Evolutionary conservation across 1,140 invertebrate species (phyloP).

Genomic region (Meteorus sp.): DNA sequence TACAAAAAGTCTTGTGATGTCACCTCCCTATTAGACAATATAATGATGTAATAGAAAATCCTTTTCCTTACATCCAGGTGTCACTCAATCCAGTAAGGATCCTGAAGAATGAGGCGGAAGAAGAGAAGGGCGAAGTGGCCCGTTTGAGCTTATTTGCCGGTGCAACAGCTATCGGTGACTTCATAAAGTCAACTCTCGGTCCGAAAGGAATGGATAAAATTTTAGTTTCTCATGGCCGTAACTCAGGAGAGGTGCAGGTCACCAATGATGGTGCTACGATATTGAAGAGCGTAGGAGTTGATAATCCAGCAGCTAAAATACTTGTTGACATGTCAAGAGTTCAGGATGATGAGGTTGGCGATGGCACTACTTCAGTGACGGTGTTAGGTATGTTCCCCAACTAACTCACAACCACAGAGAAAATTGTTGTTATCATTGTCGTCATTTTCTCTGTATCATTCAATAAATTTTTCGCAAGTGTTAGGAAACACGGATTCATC

Average conservation of each 20-base stretch:
- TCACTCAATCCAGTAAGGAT: conserved; percentile 93
- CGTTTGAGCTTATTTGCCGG: conserved; percentile 96
- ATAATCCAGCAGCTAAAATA: conserved; percentile 99
- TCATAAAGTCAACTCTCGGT: conserved; percentile 97
- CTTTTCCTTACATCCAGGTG: conserved; percentile 66
- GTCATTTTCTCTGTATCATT: too few species aligned
- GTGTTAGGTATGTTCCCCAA: conserved; percentile 72
- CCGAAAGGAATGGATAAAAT: conserved; percentile 99
- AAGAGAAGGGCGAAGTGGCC: conserved; percentile 96
- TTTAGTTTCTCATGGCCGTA: conserved; percentile 81
- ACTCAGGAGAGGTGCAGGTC: conserved; percentile 87
- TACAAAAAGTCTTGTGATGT: too few species aligned
- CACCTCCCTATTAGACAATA: too few species aligned
- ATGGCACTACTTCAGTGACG: conserved; percentile 98
- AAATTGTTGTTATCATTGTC: too few species aligned
- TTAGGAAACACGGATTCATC: not conserved
- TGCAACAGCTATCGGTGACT: conserved; percentile 96
- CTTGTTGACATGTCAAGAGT: conserved; percentile 98
- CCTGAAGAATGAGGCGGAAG: conserved; percentile 92
- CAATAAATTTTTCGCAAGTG: conserved; percentile 1
- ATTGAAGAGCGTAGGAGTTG: conserved; percentile 93
- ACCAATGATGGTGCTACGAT: conserved; percentile 99
- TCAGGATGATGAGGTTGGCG: conserved; percentile 99
- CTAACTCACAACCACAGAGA: too few species aligned
- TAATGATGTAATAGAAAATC: too few species aligned